Conservation (phyloP, 1,140 invertebrate species). For the Listronotus oregonensis region DNA sequence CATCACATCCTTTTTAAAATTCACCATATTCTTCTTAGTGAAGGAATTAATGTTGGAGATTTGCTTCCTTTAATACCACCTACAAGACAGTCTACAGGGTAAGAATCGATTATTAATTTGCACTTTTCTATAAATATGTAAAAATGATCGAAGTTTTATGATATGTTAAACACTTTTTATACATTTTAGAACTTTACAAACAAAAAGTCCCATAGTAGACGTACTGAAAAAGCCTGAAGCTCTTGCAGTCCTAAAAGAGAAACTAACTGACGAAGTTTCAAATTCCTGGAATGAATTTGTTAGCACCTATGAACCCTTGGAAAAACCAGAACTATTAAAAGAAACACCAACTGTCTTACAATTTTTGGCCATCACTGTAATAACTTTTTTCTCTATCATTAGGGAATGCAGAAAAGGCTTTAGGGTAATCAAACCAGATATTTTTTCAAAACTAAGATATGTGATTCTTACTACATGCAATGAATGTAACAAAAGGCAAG, state of each 20-base stretch:
- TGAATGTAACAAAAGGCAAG: slow-evolving; percentile 56
- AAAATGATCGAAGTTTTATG: no score
- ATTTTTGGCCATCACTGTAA: slow-evolving; percentile 63
- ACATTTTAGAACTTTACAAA: slow-evolving; percentile 29
- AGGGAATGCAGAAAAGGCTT: slow-evolving; percentile 62
- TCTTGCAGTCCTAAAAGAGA: slow-evolving; percentile 68
- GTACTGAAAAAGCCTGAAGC: slow-evolving; percentile 67
- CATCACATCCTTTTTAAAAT: slow-evolving; percentile 76
- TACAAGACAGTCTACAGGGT: slow-evolving; percentile 49
- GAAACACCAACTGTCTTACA: slow-evolving; percentile 64
- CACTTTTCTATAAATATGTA: no score
- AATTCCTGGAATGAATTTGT: slow-evolving; percentile 82
- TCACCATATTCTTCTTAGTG: slow-evolving; percentile 74
- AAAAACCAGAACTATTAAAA: slow-evolving; percentile 69
- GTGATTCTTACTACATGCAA: slow-evolving; percentile 56
- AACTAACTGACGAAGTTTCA: slow-evolving; percentile 68
- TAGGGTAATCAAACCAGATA: slow-evolving; percentile 48
- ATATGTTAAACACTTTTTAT: slow-evolving; percentile 18
- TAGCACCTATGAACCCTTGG: slow-evolving; percentile 75
- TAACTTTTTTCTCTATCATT: slow-evolving; percentile 62
- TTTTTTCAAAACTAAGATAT: slow-evolving; percentile 46
- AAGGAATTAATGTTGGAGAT: slow-evolving; percentile 73
- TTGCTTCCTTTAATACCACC: slow-evolving; percentile 69
- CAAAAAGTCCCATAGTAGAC: slow-evolving; percentile 62
- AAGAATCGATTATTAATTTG: slow-evolving; percentile 13